phyloP scores from a whole-genome alignment of 1,140 invertebrate species.

The Coelopa frigida region DNA sequence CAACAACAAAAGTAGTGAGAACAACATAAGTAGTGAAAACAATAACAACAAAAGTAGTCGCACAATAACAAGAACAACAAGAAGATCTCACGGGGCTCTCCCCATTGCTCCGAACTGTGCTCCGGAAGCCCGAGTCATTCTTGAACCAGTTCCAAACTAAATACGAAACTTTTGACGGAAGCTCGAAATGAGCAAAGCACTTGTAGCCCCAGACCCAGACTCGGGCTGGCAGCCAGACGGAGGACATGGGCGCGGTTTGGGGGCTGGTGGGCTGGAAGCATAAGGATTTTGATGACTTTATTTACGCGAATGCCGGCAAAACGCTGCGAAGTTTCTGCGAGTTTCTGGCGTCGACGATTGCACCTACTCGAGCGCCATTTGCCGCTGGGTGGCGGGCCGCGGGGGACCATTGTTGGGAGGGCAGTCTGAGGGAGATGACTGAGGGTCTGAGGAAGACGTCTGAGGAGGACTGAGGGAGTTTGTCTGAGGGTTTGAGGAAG shows the following conservation, averaged over 20 bases:
- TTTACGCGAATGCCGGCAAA: constrained; percentile 4
- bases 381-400: not conserved
- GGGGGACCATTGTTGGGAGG: not conserved
- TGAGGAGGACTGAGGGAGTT: not conserved
- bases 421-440: not conserved
- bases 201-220: not conserved
- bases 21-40: constrained; percentile 1
- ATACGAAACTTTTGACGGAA: not conserved
- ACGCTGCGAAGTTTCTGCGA: no score
- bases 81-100: not conserved
- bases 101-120: no score
- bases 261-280: no score
- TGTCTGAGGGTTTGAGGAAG: not conserved
- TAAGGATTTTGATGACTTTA: constrained; percentile 5
- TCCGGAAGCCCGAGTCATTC: no score
- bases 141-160: constrained; percentile 3
- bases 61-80: not conserved
- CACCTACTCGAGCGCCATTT: not conserved
- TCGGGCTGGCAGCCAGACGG: no score
- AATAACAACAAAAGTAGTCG: not conserved
- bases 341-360: no score
- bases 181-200: not conserved
- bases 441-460: not conserved
- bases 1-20: constrained; percentile 1
- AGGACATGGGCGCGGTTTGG: no score